Evolutionary conservation across 2,797 vertebrate species (phyloP).

Genomic region (Phoxinus dragarum): DNA sequence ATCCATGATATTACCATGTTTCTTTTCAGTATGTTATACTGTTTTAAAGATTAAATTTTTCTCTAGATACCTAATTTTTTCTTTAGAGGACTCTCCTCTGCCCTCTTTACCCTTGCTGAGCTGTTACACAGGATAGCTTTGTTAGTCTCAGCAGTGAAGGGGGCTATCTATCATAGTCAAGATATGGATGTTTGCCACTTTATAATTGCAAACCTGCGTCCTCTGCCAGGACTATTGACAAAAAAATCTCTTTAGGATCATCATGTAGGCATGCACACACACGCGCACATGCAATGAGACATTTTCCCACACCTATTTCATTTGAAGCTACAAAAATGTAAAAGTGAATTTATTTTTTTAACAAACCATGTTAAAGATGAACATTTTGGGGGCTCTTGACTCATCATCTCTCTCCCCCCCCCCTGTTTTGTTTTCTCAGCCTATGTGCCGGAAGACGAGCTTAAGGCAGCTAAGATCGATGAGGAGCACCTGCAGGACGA

Average conservation of each 20-base stretch:
- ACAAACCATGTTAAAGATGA: constrained; percentile 53
- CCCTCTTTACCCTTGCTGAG: constrained; percentile 72
- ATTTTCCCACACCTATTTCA: neutral
- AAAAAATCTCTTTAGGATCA: constrained; percentile 71
- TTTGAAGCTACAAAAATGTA: constrained; percentile 26
- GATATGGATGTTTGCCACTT: constrained; percentile 80
- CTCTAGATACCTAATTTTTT: constrained; percentile 63
- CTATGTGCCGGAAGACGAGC: constrained; percentile 96
- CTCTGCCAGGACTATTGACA: constrained; percentile 76
- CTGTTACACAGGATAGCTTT: constrained; percentile 74
- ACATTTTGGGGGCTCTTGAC: constrained; percentile 36
- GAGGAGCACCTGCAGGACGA: constrained; percentile 90
- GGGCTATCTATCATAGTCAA: constrained; percentile 80
- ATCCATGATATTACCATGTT: neutral
- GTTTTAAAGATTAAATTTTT: constrained; percentile 39
- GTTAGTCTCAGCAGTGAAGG: constrained; percentile 73
- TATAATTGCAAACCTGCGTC: constrained; percentile 77
- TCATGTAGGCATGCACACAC: constrained; percentile 61
- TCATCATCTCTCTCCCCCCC: constrained; percentile 55
- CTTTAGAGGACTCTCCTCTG: constrained; percentile 59
- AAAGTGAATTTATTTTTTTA: constrained; percentile 23
- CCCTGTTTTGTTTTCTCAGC: constrained; percentile 81
- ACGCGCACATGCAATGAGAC: constrained; percentile 34
- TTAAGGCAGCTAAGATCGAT: constrained; percentile 88
- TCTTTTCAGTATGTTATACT: constrained; percentile 13